Base-by-base conservation (phyloP, 1,140 invertebrate species). In the Pristionchus pacificus region DNA sequence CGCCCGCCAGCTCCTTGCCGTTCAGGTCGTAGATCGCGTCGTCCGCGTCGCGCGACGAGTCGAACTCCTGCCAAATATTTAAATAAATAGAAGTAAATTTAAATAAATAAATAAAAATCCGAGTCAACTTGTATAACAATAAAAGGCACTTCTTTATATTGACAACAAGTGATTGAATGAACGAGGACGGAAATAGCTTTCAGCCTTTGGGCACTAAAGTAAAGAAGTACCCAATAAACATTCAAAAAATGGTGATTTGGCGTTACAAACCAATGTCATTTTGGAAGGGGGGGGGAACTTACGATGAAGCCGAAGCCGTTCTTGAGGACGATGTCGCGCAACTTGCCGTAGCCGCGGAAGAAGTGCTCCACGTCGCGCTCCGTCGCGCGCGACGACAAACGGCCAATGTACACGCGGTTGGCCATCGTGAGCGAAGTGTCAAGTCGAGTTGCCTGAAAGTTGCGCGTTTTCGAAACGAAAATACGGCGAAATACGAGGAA, bases 241-340 rank as follows among this genome's bases (percentile, higher is more conserved):
- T n/a, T n/a, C n/a, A n/a, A n/a, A n/a, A n/a, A n/a, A n/a, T n/a
- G n/a, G n/a, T n/a, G n/a, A n/a, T n/a, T n/a, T n/a, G n/a, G n/a
- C n/a, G n/a, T n/a, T n/a, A n/a, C n/a, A n/a, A 74, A 19, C 19
- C 70, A 55, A 6, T 2, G 61, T 31, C 15, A 73, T 59, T 29
- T 49, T 10, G 38, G 38, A 49, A 49, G 38, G 19, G 6, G 6
- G 33, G 60, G 3, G 28, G 28, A 70, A 90, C 91, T 90, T 89
- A 93, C 92, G 87, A 98, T 93, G 90, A 98, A 98, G 78, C 95
- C 95, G 87, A 97, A 98, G 80, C 95, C 95, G 88, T 97, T 97
- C 88, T 98, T 98, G 82, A 98, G 91, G 78, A 97, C 89, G 79
- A 98, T 91, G 85, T 98, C 95, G 82, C 92, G 89, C 82, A 97